Conservation (phyloP, 1,140 invertebrate genomes). For the Drosophila auraria region DNA sequence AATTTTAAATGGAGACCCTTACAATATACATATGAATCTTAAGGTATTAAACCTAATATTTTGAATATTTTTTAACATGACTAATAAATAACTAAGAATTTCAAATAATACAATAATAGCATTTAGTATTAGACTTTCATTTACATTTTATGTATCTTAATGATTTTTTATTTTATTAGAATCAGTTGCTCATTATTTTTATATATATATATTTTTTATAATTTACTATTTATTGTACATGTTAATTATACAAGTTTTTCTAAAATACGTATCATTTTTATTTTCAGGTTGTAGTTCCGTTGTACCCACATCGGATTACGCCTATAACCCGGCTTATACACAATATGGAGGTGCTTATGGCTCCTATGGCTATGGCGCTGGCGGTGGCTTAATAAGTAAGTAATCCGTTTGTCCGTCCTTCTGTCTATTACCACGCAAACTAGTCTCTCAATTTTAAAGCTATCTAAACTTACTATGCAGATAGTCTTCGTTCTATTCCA, state of each 20-base stretch:
- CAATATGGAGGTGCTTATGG: slow-evolving; percentile 91
- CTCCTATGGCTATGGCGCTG: slow-evolving; percentile 90
- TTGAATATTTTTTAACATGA: not conserved
- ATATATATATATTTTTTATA: not conserved
- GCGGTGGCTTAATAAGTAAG: slow-evolving; percentile 92
- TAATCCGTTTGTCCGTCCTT: slow-evolving; percentile 56
- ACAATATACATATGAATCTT: too few species aligned
- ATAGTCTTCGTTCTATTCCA: too few species aligned
- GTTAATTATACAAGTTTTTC: not conserved
- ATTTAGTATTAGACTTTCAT: too few species aligned
- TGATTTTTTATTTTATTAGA: not conserved
- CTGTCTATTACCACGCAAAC: too few species aligned
- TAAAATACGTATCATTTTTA: not conserved
- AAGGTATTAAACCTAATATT: not conserved
- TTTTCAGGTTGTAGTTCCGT: slow-evolving; percentile 87
- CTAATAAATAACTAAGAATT: too few species aligned
- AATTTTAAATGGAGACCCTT: not conserved
- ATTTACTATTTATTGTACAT: not conserved
- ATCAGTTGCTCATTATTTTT: not conserved
- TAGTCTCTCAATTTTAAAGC: too few species aligned
- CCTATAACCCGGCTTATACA: slow-evolving; percentile 91
- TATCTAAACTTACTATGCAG: too few species aligned
- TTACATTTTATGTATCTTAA: too few species aligned
- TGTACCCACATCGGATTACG: slow-evolving; percentile 88
- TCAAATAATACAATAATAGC: too few species aligned